Base-by-base conservation (phyloP, 2,797 vertebrate species). In the Eutrigla gurnardus region DNA sequence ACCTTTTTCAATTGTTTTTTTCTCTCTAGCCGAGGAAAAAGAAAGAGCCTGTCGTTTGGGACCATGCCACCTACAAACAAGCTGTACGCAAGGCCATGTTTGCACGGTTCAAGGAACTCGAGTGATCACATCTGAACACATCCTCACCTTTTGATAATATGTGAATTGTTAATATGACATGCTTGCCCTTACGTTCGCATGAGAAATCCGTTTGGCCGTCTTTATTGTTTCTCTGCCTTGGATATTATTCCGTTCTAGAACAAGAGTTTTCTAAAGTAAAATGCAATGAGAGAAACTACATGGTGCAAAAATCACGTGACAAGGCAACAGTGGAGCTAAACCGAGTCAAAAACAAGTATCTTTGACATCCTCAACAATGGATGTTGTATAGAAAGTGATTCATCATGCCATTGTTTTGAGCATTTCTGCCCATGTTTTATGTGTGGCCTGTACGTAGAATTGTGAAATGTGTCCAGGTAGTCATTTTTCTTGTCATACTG, bases 1-100 rank as follows among this genome's bases (percentile, higher is more conserved):
- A 70, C 6, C 11, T 57, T 50, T 54, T 13, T 25, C 25, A 2
- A 8, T 69, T 67, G 7, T 15, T 25, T 25, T 25, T 35, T 11
- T 59, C 7, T 66, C 35, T 70, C 50, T 14, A 83, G 81, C 96
- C 96, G 92, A 95, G 93, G 80, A 95, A 95, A 80, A 96, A 95
- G 90, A 97, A 94, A 71, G 95, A 90, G 66, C 75, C 94, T 17
- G 73, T 96, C 36, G 92, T 93, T 68, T 95, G 94, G 94, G 96
- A 96, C 90, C 95, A 96, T 46, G 92, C 90, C 87, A 96, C 96
- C 6, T 99, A 99, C 91, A 96, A 98, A 6, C 97, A 99, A 0
- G 97, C 97, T 0, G 97, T 98, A 55, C 94, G 97, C 64, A 98
- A 98, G 87, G 98, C 98, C 80, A 99, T 99, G 98, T 99, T 98